Conservation (phyloP, 2,797 vertebrate genomes). For the Otolemur crassicaudatus region DNA sequence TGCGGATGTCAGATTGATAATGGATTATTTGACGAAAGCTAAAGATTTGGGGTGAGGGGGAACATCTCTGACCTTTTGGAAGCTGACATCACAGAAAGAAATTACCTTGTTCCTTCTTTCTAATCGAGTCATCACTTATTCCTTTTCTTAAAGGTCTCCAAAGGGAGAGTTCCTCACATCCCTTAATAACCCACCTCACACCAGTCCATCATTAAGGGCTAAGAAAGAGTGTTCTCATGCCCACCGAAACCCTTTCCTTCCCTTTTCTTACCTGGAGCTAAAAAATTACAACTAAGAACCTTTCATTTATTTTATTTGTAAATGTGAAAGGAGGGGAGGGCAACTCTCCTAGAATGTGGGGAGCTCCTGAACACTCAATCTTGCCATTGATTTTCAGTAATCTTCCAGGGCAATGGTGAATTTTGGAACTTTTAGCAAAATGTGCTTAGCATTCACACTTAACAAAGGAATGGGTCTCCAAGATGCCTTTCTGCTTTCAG, state of each 20-base stretch:
- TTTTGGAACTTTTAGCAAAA: not conserved
- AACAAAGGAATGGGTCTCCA: not conserved
- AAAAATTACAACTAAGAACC: not conserved
- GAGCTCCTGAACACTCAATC: not conserved
- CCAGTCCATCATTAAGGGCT: not conserved
- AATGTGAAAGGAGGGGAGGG: not conserved
- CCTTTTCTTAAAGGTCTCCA: constrained; percentile 58
- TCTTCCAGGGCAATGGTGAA: not conserved
- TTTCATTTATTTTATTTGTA: not conserved
- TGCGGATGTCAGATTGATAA: constrained; percentile 61
- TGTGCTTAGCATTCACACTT: not conserved
- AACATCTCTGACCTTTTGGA: constrained; percentile 75
- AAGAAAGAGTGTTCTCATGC: not conserved
- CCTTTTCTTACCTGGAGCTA: not conserved
- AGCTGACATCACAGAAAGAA: constrained; percentile 66
- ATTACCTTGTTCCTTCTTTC: constrained; percentile 58
- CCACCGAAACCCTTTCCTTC: not conserved
- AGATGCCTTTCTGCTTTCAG: not conserved
- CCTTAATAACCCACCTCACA: not conserved
- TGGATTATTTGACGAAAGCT: constrained; percentile 60
- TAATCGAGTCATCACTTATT: not conserved
- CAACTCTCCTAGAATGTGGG: too few species aligned
- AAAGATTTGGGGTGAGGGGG: not conserved
- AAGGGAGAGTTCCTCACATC: not conserved
- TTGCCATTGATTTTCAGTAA: not conserved